Conservation (phyloP, 2,888 invertebrate genomes). For the Brachyopa scutellaris region DNA sequence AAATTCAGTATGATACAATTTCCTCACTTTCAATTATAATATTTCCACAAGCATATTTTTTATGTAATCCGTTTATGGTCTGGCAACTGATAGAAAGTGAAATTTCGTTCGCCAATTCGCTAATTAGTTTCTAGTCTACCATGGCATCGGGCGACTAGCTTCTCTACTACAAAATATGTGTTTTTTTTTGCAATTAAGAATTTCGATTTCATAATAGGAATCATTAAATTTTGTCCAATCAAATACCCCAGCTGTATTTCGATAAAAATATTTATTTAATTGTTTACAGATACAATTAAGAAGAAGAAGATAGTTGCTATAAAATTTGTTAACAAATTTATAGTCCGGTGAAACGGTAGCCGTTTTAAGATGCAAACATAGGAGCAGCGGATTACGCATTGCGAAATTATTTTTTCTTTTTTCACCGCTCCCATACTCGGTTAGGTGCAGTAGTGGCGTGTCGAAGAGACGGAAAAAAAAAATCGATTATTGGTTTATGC, state of each 20-base stretch:
- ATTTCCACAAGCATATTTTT: no score
- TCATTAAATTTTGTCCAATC: no score
- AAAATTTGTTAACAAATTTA: no score
- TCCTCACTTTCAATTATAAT: no score
- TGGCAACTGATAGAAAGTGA: not conserved
- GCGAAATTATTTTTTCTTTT: conserved; percentile 26
- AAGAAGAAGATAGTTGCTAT: conserved; percentile 1
- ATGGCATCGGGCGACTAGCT: no score
- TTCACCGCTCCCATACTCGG: not conserved
- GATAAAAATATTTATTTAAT: conserved; percentile 7
- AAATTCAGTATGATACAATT: no score
- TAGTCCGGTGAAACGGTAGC: not conserved
- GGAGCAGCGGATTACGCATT: conserved; percentile 15
- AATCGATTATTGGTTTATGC: conserved; percentile 69
- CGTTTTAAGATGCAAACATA: not conserved
- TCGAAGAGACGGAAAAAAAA: conserved; percentile 26
- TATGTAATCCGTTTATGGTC: conserved; percentile 1
- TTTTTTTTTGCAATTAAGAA: no score
- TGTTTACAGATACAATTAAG: not conserved
- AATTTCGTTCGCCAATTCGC: conserved; percentile 1
- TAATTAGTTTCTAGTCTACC: not conserved
- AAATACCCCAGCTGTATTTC: no score
- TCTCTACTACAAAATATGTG: no score
- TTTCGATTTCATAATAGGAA: no score
- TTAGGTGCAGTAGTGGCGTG: conserved; percentile 19